Evolutionary conservation across 1,140 invertebrate species (phyloP).

Genomic region (Vanessa tameamea): DNA sequence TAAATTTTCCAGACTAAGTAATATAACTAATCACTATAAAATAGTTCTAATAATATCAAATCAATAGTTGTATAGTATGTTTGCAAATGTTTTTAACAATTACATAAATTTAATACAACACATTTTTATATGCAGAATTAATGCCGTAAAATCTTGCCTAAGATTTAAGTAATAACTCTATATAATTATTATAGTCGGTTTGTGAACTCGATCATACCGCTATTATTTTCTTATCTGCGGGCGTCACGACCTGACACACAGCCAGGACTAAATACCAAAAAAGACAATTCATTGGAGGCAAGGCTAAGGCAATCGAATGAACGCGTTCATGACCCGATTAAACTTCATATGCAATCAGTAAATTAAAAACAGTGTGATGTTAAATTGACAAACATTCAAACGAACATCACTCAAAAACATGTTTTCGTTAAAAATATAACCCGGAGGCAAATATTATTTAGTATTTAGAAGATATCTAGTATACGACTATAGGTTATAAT

Average conservation of each 20-base stretch:
- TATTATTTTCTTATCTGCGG: no score
- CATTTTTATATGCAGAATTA: background rate
- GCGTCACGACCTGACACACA: no score
- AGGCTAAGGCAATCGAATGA: no score
- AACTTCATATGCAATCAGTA: no score
- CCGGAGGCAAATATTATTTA: background rate
- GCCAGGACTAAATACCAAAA: no score
- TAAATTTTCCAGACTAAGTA: background rate
- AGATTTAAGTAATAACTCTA: background rate
- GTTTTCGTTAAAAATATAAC: background rate
- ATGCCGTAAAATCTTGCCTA: constrained; percentile 1
- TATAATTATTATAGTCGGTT: no score
- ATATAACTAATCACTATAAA: constrained; percentile 7
- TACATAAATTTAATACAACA: background rate
- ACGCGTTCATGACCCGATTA: no score
- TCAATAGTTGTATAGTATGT: background rate
- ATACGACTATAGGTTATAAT: background rate
- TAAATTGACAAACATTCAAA: constrained; percentile 1
- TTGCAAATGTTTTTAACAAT: background rate
- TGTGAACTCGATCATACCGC: no score
- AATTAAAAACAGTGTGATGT: background rate
- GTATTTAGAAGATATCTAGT: constrained; percentile 1
- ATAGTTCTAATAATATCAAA: constrained; percentile 3
- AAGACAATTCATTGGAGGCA: no score
- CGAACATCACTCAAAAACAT: background rate